Conservation (phyloP, 2,888 invertebrate genomes). For the Thymelicus sylvestris region DNA sequence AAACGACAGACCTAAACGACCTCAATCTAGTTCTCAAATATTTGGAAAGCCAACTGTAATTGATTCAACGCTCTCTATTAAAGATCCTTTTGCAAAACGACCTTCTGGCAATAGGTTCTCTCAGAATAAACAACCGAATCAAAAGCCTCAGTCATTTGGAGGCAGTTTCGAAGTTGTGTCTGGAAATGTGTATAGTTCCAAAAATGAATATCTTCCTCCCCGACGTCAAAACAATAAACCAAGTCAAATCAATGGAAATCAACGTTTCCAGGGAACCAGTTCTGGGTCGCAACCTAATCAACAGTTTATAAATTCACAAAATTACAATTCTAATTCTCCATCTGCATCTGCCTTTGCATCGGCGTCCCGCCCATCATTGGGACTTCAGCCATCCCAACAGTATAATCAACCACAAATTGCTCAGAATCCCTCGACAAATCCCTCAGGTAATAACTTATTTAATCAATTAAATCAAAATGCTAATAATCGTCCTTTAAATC, state of each 20-base stretch:
- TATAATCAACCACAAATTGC: constrained; percentile 1
- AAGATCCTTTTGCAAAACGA: constrained; percentile 29
- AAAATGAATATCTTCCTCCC: constrained; percentile 26
- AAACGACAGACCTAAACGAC: constrained; percentile 9
- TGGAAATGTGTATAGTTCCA: constrained; percentile 26
- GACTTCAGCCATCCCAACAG: constrained; percentile 9
- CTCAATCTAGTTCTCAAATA: constrained; percentile 9
- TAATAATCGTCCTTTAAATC: constrained; percentile 18
- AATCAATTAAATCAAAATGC: not conserved
- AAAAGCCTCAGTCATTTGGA: constrained; percentile 4
- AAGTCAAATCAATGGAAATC: constrained; percentile 24
- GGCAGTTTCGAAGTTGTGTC: constrained; percentile 34
- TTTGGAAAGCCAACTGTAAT: constrained; percentile 33
- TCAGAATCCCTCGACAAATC: constrained; percentile 4
- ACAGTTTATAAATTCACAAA: constrained; percentile 14
- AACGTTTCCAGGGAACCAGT: constrained; percentile 28
- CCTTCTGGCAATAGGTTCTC: constrained; percentile 20
- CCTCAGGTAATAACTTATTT: not conserved
- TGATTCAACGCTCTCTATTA: constrained; percentile 29
- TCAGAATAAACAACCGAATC: constrained; percentile 25
- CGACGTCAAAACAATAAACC: constrained; percentile 7
- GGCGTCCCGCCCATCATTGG: constrained; percentile 20
- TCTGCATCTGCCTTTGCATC: constrained; percentile 39
- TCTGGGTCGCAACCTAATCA: constrained; percentile 10
- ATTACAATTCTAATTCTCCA: constrained; percentile 21